Evolutionary conservation across 2,797 vertebrate genomes (phyloP).

Genomic region (Cossypha polioptera): DNA sequence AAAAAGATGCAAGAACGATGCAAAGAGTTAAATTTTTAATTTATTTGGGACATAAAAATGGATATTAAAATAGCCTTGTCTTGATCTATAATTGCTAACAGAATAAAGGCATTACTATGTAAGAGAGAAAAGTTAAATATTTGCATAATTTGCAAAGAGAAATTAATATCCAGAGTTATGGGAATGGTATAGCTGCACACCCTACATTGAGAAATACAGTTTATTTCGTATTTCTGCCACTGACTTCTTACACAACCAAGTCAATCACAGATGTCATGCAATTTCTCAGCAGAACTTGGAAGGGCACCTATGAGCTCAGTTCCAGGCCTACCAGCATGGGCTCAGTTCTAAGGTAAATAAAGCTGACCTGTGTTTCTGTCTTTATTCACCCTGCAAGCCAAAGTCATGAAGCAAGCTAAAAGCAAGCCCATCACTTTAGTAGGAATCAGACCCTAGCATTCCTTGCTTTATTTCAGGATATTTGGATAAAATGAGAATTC

Average conservation of each 20-base stretch:
- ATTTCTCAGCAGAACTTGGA: not conserved
- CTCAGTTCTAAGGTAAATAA: not conserved
- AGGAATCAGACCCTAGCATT: not conserved
- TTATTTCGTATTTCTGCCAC: not conserved
- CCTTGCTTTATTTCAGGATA: not conserved
- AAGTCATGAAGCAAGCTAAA: not conserved
- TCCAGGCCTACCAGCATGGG: not conserved
- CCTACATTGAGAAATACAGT: not conserved
- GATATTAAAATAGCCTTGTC: not conserved
- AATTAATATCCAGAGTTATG: not conserved
- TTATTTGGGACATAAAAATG: not conserved
- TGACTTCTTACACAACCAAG: not conserved
- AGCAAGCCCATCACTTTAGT: not conserved
- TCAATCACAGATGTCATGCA: fast-evolving
- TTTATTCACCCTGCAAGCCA: not conserved
- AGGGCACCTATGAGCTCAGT: not conserved
- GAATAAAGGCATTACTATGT: not conserved
- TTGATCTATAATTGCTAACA: not conserved
- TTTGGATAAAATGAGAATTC: not conserved
- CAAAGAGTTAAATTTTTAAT: not conserved
- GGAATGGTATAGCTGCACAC: not conserved
- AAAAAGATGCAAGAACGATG: not conserved
- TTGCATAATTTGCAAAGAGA: not conserved
- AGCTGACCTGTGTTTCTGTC: not conserved
- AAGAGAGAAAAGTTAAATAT: not conserved